Percentiles rank a stretch among this genome's conserved stretches.
phyloP scores from a whole-genome alignment of 2,888 invertebrate species.

The Spisula subtruncata region DNA sequence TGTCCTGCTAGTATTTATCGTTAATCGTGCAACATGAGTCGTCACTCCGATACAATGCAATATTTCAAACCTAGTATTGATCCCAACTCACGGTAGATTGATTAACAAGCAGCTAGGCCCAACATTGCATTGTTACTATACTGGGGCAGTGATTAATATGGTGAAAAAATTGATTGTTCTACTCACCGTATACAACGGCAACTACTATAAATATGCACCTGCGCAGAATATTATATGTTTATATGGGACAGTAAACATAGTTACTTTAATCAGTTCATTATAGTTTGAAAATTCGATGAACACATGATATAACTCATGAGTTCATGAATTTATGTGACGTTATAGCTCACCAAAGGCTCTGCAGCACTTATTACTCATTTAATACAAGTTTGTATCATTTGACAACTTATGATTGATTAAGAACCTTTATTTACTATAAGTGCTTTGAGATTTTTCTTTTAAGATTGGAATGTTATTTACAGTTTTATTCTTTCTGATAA shows the following conservation, averaged over 20 bases:
- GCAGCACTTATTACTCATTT: too few species aligned
- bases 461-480: too few species aligned
- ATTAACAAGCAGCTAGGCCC: background rate
- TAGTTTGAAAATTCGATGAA: too few species aligned
- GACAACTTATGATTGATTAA: too few species aligned
- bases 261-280: too few species aligned
- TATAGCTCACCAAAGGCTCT: too few species aligned
- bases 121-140: conserved; percentile 30
- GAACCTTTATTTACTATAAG: too few species aligned
- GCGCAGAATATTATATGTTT: background rate
- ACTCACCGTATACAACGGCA: background rate
- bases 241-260: background rate
- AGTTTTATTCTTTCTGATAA: background rate
- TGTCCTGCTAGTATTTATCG: background rate
- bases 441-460: too few species aligned
- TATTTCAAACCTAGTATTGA: conserved; percentile 9
- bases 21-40: background rate
- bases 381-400: too few species aligned
- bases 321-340: too few species aligned
- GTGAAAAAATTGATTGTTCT: background rate
- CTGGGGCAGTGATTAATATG: background rate
- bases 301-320: too few species aligned
- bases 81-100: background rate
- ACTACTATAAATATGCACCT: background rate
- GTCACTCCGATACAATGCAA: background rate